A percentile compares a stretch with the other conserved stretches of the same genome.
Evolutionary conservation across 2,113 vertebrate genomes (phyloP).

Genomic region (Lepus europaeus): DNA sequence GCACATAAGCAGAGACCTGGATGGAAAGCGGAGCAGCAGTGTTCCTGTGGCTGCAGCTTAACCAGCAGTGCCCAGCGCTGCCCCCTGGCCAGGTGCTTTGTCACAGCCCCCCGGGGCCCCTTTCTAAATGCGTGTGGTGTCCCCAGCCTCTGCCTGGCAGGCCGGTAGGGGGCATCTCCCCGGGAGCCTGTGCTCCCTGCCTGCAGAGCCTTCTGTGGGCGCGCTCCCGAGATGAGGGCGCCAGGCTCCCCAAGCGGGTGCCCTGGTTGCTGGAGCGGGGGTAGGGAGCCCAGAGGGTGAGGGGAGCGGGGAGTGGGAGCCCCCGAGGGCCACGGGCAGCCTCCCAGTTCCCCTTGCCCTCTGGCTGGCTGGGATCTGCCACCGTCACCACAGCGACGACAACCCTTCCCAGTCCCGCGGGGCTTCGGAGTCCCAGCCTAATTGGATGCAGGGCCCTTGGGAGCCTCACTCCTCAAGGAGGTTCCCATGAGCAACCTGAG

Average conservation of each 20-base stretch:
- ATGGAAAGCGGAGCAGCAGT: no score
- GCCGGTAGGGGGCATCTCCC: no score
- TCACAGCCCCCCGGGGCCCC: no score
- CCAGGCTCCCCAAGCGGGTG: background rate
- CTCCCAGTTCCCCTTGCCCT: background rate
- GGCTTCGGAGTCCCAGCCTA: slow-evolving; percentile 50
- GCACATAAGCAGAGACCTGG: no score
- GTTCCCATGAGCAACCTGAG: slow-evolving; percentile 26
- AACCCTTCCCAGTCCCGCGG: background rate
- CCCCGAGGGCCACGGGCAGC: background rate
- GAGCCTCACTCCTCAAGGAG: slow-evolving; percentile 50
- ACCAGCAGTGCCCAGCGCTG: no score
- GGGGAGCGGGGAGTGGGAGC: no score
- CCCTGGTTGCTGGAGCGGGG: background rate
- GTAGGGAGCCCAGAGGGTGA: background rate
- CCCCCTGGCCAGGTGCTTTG: no score
- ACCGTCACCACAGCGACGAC: background rate
- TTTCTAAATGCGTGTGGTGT: no score
- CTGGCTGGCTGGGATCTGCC: no score
- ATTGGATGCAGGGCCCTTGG: slow-evolving; percentile 71
- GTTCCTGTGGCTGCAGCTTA: no score
- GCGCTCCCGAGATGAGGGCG: background rate
- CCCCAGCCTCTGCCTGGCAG: background rate
- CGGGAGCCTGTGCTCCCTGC: background rate
- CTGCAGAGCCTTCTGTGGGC: background rate